Percentiles rank a stretch among this genome's conserved stretches.
These are phyloP conservation scores for Trogon surrucura DNA, from an alignment of 2,113 vertebrate species.

Conservation along the genomic window DNA sequence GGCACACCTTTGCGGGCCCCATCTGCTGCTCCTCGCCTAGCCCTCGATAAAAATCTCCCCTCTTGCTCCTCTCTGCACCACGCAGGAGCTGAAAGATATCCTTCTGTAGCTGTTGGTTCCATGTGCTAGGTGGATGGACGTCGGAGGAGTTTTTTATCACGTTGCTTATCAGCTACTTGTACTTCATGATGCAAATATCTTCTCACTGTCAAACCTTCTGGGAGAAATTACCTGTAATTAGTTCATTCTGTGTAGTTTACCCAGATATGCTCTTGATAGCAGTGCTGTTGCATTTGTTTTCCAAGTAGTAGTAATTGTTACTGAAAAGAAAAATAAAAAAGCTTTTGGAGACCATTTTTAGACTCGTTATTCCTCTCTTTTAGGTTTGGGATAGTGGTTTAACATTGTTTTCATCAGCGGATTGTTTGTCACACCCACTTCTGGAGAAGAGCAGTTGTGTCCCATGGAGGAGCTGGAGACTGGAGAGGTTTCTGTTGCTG, in stretches of 20 bases:
- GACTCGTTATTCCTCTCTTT: not conserved
- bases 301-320: not conserved
- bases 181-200: not conserved
- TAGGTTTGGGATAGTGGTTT: not conserved
- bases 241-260: not conserved
- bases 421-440: not conserved
- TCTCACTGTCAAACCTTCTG: not conserved
- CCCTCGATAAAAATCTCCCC: slow-evolving; percentile 59
- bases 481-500: not conserved
- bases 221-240: slow-evolving; percentile 25
- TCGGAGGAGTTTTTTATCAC: slow-evolving; percentile 5
- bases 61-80: slow-evolving; percentile 53
- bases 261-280: not conserved
- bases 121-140: not conserved
- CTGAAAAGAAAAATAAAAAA: not conserved
- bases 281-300: not conserved
- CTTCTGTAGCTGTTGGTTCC: slow-evolving; percentile 43
- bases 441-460: not conserved
- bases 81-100: slow-evolving; percentile 29
- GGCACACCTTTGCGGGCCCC: slow-evolving; percentile 22
- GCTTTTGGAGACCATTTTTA: not conserved
- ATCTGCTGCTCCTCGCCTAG: slow-evolving; percentile 63
- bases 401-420: not conserved
- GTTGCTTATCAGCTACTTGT: slow-evolving; percentile 35
- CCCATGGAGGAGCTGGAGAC: not conserved